phyloP scores from a whole-genome alignment of 35 echinoderm and acorn worm species.

The Lytechinus pictus region DNA sequence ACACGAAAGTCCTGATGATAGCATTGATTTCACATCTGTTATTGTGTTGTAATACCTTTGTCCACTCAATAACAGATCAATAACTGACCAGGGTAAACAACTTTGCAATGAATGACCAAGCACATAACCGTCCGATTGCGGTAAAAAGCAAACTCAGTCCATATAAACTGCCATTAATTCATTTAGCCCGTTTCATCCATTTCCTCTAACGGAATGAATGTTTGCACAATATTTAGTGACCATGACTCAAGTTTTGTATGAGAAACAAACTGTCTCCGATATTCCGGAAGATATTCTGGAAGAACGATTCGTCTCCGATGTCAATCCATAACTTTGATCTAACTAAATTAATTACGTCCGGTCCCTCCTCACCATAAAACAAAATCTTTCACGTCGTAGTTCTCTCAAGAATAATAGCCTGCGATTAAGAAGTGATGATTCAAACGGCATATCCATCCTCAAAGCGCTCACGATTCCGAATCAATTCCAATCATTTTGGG shows the following conservation, averaged over 20 bases:
- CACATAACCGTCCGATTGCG: not conserved
- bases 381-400: not conserved
- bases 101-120: not conserved
- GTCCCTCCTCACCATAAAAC: not conserved
- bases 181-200: not conserved
- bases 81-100: conserved; percentile 36
- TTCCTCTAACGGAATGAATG: not conserved
- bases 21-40: conserved; percentile 19
- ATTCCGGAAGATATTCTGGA: not conserved
- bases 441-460: not conserved
- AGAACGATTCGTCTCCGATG: not conserved
- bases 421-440: not conserved
- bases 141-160: not conserved
- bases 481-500: not conserved
- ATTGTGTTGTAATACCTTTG: conserved; percentile 14
- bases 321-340: not conserved
- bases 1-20: not conserved
- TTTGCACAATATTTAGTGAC: not conserved
- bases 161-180: not conserved
- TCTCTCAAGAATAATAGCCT: not conserved
- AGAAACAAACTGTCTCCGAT: not conserved
- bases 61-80: conserved; percentile 8
- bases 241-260: not conserved
- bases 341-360: not conserved
- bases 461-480: not conserved